Percentiles rank a stretch among this genome's conserved stretches.
Conservation (phyloP, 2,888 invertebrate genomes). For the Petrophora chlorosata region DNA sequence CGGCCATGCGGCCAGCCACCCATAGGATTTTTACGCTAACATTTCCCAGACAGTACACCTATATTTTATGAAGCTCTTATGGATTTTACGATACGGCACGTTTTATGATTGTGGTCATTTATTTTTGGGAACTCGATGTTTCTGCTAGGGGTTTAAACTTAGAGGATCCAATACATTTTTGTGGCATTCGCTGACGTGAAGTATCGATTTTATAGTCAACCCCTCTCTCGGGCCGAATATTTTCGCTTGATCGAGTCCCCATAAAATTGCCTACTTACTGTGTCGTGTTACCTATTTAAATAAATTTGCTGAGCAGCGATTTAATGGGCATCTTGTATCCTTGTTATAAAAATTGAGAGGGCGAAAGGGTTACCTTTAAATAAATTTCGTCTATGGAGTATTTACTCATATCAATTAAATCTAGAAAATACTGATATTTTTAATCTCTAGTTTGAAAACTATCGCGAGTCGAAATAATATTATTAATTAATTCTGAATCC, state of each 20-base stretch:
- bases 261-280: slow-evolving; percentile 28
- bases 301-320: slow-evolving; percentile 12
- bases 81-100: slow-evolving; percentile 26
- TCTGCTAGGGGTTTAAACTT: not conserved
- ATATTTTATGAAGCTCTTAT: slow-evolving; percentile 34
- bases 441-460: too few relatives aligned
- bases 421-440: too few relatives aligned
- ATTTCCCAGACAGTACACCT: slow-evolving; percentile 20
- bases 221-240: slow-evolving; percentile 20
- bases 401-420: too few relatives aligned
- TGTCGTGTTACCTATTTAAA: slow-evolving; percentile 24
- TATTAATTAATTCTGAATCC: too few relatives aligned
- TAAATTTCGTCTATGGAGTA: too few relatives aligned
- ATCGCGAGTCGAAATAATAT: too few relatives aligned
- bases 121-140: slow-evolving; percentile 13
- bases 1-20: slow-evolving; percentile 31
- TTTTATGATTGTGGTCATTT: slow-evolving; percentile 31
- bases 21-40: slow-evolving; percentile 27
- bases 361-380: not conserved
- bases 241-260: slow-evolving; percentile 32
- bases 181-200: slow-evolving; percentile 7
- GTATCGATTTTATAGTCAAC: slow-evolving; percentile 29
- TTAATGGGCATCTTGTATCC: not conserved
- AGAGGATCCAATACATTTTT: slow-evolving; percentile 1
- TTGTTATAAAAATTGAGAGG: not conserved